Conservation (phyloP, 2,797 vertebrate species). For the Atherinosoma microstoma region DNA sequence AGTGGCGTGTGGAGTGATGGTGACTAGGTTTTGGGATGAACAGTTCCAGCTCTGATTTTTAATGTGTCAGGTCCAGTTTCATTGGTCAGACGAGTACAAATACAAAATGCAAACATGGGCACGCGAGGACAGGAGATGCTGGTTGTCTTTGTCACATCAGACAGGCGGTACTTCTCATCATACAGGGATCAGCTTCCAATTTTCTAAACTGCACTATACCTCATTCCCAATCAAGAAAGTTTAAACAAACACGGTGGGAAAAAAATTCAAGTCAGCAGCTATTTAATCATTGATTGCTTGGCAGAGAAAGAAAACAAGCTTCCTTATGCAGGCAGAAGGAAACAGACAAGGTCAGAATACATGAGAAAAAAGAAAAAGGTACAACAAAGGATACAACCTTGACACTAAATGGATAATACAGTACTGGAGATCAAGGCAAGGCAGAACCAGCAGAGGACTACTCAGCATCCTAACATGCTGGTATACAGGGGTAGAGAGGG, state of each 20-base stretch:
- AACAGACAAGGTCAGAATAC: slow-evolving; percentile 58
- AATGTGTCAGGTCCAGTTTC: slow-evolving; percentile 77
- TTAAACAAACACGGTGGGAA: slow-evolving; percentile 46
- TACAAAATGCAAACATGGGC: slow-evolving; percentile 16
- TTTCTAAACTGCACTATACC: slow-evolving; percentile 66
- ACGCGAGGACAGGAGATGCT: slow-evolving; percentile 69
- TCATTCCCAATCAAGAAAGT: slow-evolving; percentile 76
- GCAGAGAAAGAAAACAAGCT: slow-evolving; percentile 48
- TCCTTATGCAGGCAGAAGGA: slow-evolving; percentile 50
- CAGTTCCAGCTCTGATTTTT: slow-evolving; percentile 67
- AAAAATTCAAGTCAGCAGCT: slow-evolving; percentile 82
- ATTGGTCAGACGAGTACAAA: slow-evolving; percentile 62
- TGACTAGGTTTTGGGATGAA: slow-evolving; percentile 74
- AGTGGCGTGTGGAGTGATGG: slow-evolving; percentile 67
- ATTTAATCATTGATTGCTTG: slow-evolving; percentile 80
- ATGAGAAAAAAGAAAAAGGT: slow-evolving; percentile 39
- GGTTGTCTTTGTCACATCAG: slow-evolving; percentile 78
- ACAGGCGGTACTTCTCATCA: slow-evolving; percentile 75
- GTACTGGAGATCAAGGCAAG: slow-evolving; percentile 21
- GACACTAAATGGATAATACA: slow-evolving; percentile 31
- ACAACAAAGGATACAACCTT: slow-evolving; percentile 35
- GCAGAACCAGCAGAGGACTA: slow-evolving; percentile 30
- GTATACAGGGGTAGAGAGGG: slow-evolving; percentile 27
- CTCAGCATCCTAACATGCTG: slow-evolving; percentile 33
- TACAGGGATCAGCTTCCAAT: slow-evolving; percentile 72